These are phyloP conservation scores for Picus viridis DNA, from an alignment of 2,797 vertebrate genomes.

Conservation along the genomic window DNA sequence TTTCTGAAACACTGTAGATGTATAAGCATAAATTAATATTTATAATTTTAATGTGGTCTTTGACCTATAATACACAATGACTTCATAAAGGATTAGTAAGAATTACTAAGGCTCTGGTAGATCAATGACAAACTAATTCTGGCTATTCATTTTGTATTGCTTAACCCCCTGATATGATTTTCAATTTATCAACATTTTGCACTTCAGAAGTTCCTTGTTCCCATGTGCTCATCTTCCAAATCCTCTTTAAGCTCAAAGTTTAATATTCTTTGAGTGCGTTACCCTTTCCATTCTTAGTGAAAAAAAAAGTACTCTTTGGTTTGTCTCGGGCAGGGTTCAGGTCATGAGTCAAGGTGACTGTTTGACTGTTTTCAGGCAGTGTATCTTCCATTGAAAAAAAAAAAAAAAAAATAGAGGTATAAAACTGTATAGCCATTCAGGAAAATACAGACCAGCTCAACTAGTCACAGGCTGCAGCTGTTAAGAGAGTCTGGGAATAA, in stretches of 20 bases:
- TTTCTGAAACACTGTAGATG: too few relatives aligned
- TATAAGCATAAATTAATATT: background rate
- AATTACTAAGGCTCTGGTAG: background rate
- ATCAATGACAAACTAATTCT: background rate
- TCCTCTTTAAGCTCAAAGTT: background rate
- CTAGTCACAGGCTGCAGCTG: background rate
- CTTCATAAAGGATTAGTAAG: background rate
- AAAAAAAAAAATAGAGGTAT: background rate
- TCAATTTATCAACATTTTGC: background rate
- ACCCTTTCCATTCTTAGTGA: background rate
- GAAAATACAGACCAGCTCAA: background rate
- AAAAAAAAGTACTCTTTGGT: background rate
- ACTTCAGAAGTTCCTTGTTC: background rate
- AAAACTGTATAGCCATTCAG: background rate
- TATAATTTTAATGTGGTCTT: background rate
- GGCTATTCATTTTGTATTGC: background rate
- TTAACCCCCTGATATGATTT: background rate
- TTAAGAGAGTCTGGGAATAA: background rate
- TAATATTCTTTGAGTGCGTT: background rate
- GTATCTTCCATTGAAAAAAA: background rate
- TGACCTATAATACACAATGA: background rate
- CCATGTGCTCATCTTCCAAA: background rate
- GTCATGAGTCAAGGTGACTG: background rate
- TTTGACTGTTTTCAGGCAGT: background rate
- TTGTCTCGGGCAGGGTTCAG: background rate